Evolutionary conservation across 2,113 vertebrate genomes (phyloP).

Genomic region (Castor canadensis): DNA sequence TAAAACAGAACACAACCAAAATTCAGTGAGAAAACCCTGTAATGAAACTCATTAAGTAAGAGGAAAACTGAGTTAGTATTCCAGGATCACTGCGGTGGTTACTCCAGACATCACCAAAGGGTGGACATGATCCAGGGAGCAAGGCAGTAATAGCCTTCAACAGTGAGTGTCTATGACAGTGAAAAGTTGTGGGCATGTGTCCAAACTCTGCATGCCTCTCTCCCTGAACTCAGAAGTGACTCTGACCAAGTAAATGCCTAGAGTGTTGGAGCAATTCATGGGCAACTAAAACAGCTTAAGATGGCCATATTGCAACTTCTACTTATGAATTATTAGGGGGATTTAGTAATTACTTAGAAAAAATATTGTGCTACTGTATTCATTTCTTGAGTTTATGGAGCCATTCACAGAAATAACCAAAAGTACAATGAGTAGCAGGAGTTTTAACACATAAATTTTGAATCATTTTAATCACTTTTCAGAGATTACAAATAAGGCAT

Average conservation of each 20-base stretch:
- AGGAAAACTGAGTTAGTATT: background rate
- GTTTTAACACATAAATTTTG: background rate
- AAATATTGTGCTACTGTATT: background rate
- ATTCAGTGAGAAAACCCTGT: background rate
- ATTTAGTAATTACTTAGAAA: background rate
- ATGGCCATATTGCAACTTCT: background rate
- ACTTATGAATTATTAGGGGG: background rate
- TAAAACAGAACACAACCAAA: background rate
- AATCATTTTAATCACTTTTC: conserved; percentile 29
- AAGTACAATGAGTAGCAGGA: background rate
- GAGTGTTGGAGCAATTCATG: background rate
- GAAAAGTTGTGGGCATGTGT: background rate
- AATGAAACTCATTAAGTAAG: background rate
- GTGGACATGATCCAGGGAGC: no score
- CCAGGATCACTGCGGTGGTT: background rate
- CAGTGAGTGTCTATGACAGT: background rate
- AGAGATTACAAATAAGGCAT: background rate
- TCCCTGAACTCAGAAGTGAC: background rate
- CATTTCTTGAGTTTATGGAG: background rate
- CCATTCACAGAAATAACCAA: conserved; percentile 12
- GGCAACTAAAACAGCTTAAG: no score
- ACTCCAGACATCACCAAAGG: no score
- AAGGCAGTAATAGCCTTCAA: no score
- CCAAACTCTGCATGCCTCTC: background rate
- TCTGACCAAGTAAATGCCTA: background rate